phyloP scores from a whole-genome alignment of 2,113 vertebrate genomes.

The Spermophilus dauricus region DNA sequence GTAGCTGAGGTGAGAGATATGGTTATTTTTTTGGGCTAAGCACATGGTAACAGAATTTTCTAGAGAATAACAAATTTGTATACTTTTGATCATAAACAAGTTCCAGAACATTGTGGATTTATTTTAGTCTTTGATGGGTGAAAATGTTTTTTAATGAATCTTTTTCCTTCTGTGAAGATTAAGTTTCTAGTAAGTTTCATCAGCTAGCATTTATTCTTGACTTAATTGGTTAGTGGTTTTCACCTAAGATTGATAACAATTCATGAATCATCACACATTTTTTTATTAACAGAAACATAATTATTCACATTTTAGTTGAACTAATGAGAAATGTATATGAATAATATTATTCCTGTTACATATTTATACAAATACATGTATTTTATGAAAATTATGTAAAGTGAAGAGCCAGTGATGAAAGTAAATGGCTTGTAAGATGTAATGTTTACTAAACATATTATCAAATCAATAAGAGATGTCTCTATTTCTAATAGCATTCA shows the following conservation, averaged over 20 bases:
- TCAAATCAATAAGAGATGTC: constrained; percentile 18
- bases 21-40: background rate
- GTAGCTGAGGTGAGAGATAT: constrained; percentile 89
- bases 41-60: constrained; percentile 35
- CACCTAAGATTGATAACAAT: constrained; percentile 33
- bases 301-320: constrained; percentile 54
- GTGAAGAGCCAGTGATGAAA: constrained; percentile 10
- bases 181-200: constrained; percentile 58
- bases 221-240: constrained; percentile 56
- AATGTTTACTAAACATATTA: constrained; percentile 13
- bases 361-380: background rate
- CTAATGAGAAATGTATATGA: constrained; percentile 14
- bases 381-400: constrained; percentile 36
- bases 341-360: background rate
- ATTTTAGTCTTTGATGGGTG: constrained; percentile 42
- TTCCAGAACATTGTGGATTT: background rate
- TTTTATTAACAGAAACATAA: background rate
- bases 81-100: background rate
- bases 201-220: background rate
- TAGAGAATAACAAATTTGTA: constrained; percentile 20
- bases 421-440: constrained; percentile 50
- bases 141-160: constrained; percentile 37
- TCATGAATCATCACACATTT: background rate
- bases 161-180: constrained; percentile 29
- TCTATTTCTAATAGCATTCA: constrained; percentile 43